Evolutionary conservation across 1,140 invertebrate species (phyloP), one percentile per base, ranked within the genome.

Genomic region (Zaprionus kolodkinae): DNA sequence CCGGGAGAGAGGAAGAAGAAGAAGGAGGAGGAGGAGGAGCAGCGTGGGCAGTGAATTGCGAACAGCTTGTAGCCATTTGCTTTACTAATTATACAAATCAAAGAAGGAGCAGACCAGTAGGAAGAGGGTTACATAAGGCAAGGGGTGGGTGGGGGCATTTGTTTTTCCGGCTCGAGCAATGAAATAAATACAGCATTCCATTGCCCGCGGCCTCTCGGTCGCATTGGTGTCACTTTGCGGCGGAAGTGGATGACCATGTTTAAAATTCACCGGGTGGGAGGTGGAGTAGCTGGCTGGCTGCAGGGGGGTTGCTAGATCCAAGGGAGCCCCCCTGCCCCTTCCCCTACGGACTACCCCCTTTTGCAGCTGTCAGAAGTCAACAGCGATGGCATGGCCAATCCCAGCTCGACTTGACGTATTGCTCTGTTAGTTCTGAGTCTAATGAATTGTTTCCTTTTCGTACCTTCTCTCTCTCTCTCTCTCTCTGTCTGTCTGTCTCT

Each of bases 41-140:
- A 21, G 21, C 21, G 21, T 21, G 40, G 45, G 45, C 66, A 82
- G 67, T 70, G 66, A 81, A 81, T 88, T 80, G 76, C 75, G 65
- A 81, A 89, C 85, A 89, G 85, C 85, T 89, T 89, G 85, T 89
- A 89, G 85, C 85, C 81, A 89, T 89, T 89, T 89, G 85, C 85
- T 89, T 72, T 54, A 75, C 85, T 89, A 89, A 89, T 89, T 89
- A 89, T 78, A 68, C 76, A 79, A 89, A 89, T 90, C 85, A 89
- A 89, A 80, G 74, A 66, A 66, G 17, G 10, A 50, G 35, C 64
- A 36, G 48, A 5, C 33, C 50, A 30, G 27, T 27, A 1, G 43
- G 38, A 52, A 27, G 38, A 12, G 5, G 38, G 2, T 10, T 36
- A 12, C 11, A 3, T 11, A 12, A 13, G 0, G 36, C 4, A 1